Base-by-base conservation (phyloP, 1,140 invertebrate genomes). In the Gerris buenoi region DNA sequence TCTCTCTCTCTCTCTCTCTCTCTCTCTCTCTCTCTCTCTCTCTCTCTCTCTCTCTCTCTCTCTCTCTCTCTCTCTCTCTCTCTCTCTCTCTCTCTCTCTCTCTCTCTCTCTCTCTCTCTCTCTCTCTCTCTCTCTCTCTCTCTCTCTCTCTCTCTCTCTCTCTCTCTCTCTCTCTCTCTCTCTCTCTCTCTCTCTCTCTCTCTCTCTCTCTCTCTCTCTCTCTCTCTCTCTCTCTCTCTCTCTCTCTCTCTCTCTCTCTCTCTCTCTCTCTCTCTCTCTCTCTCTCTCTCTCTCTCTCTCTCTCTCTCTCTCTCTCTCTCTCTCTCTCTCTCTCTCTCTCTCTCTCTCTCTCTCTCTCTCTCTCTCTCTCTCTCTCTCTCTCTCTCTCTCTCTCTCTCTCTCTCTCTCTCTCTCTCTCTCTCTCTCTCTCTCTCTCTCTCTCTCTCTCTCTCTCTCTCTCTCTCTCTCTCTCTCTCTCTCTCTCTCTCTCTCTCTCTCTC, bases 351-450 rank as follows among this genome's bases (percentile, higher is more conserved):
- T 22, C 25, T 25, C 18, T 18, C 10, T 56, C 46, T 56, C 10
- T 56, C 46, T 56, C 10, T n/a, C 46, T 56, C 10, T 56, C 10
- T 56, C 46, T 56, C 46, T 56, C 46, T 56, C 46, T 56, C 46
- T 56, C n/a, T 56, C 46, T 56, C 46, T 13, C n/a, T 56, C n/a
- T 56, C n/a, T 56, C 10, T 56, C 10, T n/a, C 46, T 13, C 46
- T n/a, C n/a, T n/a, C 46, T 56, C 46, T 56, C 46, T 56, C n/a
- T 56, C n/a, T n/a, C 10, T n/a, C 46, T 56, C 46, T 56, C 46
- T n/a, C 46, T 56, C 46, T 56, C 46, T 56, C 46, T 56, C 46
- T 56, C 46, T 56, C 46, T 56, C 46, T 56, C n/a, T 56, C 46
- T 13, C n/a, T n/a, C 46, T 56, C n/a, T n/a, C 46, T 13, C 10